A percentile compares a stretch with the other conserved stretches of the same genome.
Conservation (phyloP, 2,797 vertebrate species). For the Galagoides demidoff region DNA sequence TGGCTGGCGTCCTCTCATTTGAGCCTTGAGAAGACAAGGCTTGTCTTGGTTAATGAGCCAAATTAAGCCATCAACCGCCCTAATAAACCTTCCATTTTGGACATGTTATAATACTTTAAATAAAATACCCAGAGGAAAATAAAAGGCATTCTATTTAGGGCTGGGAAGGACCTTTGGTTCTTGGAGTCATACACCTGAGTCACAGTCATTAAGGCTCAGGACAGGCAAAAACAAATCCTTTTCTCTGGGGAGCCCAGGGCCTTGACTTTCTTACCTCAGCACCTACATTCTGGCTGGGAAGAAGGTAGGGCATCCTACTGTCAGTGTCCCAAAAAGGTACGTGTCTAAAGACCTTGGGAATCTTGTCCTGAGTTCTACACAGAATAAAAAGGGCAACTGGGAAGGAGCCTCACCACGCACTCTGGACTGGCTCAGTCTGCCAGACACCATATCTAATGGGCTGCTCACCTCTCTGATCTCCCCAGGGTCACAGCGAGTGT, state of each 20-base stretch:
- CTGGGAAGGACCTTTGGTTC: slow-evolving; percentile 28
- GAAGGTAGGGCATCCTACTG: background rate
- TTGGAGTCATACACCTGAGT: slow-evolving; percentile 29
- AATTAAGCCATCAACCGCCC: slow-evolving; percentile 58
- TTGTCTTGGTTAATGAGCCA: slow-evolving; percentile 56
- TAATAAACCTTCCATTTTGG: slow-evolving; percentile 61
- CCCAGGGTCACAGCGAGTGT: too few relatives aligned
- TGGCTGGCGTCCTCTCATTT: background rate
- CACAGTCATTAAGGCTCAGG: background rate
- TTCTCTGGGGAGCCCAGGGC: background rate
- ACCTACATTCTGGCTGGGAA: background rate
- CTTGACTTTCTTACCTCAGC: slow-evolving; percentile 10
- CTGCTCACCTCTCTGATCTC: background rate
- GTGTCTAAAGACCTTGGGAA: background rate
- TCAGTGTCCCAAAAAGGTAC: background rate
- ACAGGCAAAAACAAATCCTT: slow-evolving; percentile 23
- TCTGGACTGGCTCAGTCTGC: background rate
- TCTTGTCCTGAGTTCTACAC: background rate
- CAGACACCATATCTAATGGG: too few relatives aligned
- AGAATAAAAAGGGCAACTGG: background rate
- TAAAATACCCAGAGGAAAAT: slow-evolving; percentile 65
- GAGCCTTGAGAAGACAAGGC: slow-evolving; percentile 36
- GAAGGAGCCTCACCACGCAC: background rate
- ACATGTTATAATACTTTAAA: slow-evolving; percentile 53
- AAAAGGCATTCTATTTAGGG: slow-evolving; percentile 53